Evolutionary conservation across 2,797 vertebrate genomes (phyloP), one percentile per base, ranked within the genome.

Genomic region (Chaetodon trifasciatus): DNA sequence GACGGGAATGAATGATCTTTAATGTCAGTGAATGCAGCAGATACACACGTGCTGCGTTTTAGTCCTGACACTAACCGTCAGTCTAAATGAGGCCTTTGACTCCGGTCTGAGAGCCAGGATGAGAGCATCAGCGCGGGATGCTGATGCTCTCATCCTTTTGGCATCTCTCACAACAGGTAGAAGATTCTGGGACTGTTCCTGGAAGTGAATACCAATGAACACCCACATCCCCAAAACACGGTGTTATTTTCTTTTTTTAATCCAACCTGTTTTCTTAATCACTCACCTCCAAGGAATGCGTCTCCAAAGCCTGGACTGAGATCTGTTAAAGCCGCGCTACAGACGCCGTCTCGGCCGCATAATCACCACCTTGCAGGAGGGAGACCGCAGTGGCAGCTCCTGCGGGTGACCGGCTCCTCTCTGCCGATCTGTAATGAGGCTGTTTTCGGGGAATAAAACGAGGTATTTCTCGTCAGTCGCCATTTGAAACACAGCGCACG

Each of bases 251-350:
- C 35, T 40, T 60, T 63, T 63, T 74, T 70, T 32, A 32, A 75
- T 70, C 64, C 57, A 63, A 67, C 39, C 1, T 66, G 44, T 39
- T 70, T 72, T 23, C n/a, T 73, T 24, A 10, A 52, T 88, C 53
- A 82, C 82, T 92, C 87, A 92, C 88, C 89, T 90, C 85, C 1
- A 0, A 89, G 83, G 86, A 89, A 88, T 85, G 85, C 21, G 21
- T 8, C 61, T 73, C 50, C 5, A 50, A 44, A 81, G 47, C 32
- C 74, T 46, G 81, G 66, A 21, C 70, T 13, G 52, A 82, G 85
- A 81, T 85, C 44, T 74, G 89, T 80, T 70, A 60, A 73, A 74
- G 77, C 61, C 53, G 78, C 53, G 81, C 28, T 82, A 80, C 61
- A 79, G 88, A 84, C 82, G 90, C 84, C 74, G 77, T 76, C 77